A percentile compares a stretch with the other conserved stretches of the same genome.
Conservation (phyloP, 2,113 vertebrate genomes). For the Nothocercus nigrocapillus region DNA sequence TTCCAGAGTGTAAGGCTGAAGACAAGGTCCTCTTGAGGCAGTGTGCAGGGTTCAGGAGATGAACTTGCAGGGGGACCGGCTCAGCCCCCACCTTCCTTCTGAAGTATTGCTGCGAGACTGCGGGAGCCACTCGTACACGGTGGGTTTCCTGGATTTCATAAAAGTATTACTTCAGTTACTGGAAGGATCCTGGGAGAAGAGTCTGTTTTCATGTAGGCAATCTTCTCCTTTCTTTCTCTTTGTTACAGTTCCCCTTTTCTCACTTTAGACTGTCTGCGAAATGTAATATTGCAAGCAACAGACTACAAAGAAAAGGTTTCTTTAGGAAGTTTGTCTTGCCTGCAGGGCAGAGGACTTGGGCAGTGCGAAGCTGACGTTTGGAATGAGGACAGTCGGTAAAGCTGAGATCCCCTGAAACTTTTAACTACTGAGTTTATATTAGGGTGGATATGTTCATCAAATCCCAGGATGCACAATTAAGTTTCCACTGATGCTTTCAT, state of each 20-base stretch:
- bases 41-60: neutral
- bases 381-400: neutral
- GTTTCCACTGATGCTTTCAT: neutral
- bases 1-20: neutral
- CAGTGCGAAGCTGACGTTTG: neutral
- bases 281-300: neutral
- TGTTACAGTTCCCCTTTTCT: neutral
- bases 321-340: neutral
- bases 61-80: neutral
- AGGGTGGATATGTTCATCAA: neutral
- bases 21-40: neutral
- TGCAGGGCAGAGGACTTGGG: neutral
- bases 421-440: neutral
- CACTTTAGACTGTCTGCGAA: neutral
- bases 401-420: neutral
- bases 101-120: neutral
- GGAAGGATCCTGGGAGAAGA: neutral
- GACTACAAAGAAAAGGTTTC: neutral
- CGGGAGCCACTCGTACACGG: neutral
- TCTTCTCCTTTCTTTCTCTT: neutral
- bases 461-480: neutral
- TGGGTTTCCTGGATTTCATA: conserved; percentile 4
- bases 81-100: neutral
- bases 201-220: neutral
- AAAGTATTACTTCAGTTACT: conserved; percentile 20